Evolutionary conservation across 2,888 invertebrate genomes (phyloP), one percentile per base, ranked within the genome.

Genomic region (Penaeus monodon): DNA sequence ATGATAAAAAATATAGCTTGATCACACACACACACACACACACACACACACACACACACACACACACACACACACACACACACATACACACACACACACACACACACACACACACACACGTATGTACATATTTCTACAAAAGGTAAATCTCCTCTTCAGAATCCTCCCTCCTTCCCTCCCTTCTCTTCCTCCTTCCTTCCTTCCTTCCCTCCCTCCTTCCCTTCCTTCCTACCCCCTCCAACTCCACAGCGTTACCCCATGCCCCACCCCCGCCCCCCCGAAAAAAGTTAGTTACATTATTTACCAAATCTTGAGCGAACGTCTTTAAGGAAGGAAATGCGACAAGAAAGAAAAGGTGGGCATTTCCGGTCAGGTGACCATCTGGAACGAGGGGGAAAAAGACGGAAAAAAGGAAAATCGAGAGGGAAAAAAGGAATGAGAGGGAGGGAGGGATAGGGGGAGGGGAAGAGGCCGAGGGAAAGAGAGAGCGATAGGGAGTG

Each of bases 201-300:
- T 57, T 57, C 74, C 27, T 12, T 78, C 57, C 24, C 57, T 78
- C 78, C 24, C 33, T 78, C 78, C 24, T n/a, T 78, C 78, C 22
- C 57, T 49, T 49, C n/a, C 49, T 49, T 22, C n/a, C 24, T 57
- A 10, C 24, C 49, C 20, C 14, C 14, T 29, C 49, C 57, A 49
- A 49, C 49, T 63, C n/a, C 78, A 49, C 78, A 78, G 22, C 22
- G n/a, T 22, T n/a, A 44, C 14, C 27, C 29, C 22, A 2, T 12
- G 12, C 49, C 49, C 49, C 49, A 2, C 33, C 49, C 7, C 49
- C 49, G 12, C 49, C 49, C 49, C 49, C 10, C 14, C 49, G 14
- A 49, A 49, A 49, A 49, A 49, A 49, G 14, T 14, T 49, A 49
- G 49, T 49, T 49, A 49, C 49, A 10, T 49, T 49, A 49, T 49